Evolutionary conservation across 2,888 invertebrate species (phyloP).

Genomic region (Drosophila suboccidentalis): DNA sequence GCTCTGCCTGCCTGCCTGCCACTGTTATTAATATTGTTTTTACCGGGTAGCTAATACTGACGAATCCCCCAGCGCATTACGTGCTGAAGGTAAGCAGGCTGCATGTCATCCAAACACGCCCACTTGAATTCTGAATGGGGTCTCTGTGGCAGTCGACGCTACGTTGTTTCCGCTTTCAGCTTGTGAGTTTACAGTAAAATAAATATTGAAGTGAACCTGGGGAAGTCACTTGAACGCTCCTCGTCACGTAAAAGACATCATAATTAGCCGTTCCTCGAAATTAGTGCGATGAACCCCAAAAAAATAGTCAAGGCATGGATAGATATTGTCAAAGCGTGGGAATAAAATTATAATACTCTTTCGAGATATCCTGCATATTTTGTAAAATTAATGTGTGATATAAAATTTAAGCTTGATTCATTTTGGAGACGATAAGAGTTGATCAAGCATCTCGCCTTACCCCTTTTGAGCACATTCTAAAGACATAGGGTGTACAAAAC

Average conservation of each 20-base stretch:
- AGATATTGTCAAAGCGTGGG: constrained; percentile 45
- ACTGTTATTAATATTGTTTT: constrained; percentile 83
- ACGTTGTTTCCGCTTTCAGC: constrained; percentile 54
- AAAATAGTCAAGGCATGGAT: constrained; percentile 17
- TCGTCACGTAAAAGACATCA: constrained; percentile 81
- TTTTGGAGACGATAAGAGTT: neutral
- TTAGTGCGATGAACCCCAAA: constrained; percentile 47
- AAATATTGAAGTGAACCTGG: constrained; percentile 74
- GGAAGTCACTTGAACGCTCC: constrained; percentile 76
- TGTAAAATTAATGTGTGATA: neutral
- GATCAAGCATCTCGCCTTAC: neutral
- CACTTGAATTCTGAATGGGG: constrained; percentile 78
- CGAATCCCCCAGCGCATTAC: constrained; percentile 81
- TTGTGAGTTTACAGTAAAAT: constrained; percentile 77
- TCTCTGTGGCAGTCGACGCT: constrained; percentile 44
- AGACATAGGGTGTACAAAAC: constrained; percentile 24
- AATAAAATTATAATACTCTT: neutral
- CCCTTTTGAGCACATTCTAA: neutral
- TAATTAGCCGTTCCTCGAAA: constrained; percentile 72
- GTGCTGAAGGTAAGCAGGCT: constrained; percentile 77
- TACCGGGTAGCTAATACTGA: constrained; percentile 78
- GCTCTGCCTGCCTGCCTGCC: constrained; percentile 50
- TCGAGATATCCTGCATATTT: neutral
- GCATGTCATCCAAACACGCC: constrained; percentile 80
- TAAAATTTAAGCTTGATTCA: neutral